Base-by-base conservation (phyloP, 2,113 vertebrate genomes). In the Onychostruthus taczanowskii region DNA sequence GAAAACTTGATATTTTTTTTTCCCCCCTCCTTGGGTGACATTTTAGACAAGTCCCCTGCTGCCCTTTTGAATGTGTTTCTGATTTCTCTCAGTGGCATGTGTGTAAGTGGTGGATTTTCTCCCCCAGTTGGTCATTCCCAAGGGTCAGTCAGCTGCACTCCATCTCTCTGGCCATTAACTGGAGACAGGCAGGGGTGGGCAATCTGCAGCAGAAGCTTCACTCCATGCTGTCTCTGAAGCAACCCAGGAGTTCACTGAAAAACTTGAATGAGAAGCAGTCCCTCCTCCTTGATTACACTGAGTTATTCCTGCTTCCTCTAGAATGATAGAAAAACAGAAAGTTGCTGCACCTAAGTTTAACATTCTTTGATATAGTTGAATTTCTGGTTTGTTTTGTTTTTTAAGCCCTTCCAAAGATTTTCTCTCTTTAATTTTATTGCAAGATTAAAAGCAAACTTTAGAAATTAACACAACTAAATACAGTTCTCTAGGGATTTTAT, bases 221-320 rank as follows among this genome's bases (percentile, higher is more conserved):
- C 10, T 10, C 3, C 0, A 1, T 49, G 16, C 39, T 39, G 49
- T 50, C 35, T 75, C 23, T 0, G 0, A 19, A 90, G 23, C 27
- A 59, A n/a, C 17, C 19, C 23, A 37, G 28, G 41, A 62, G 20
- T 74, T 69, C n/a, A 28, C 49, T 56, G n/a, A 49, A 84, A 49
- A 56, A 28, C 43, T 17, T 50, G 47, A 39, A 76, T 59, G 43
- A 78, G 43, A 24, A 74, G 19, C 43, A 28, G 33, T 62, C 24
- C 22, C n/a, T 3, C 16, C 43, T 74, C 37, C 44, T 72, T 18
- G 24, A 63, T 28, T 28, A 11, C 37, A 58, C 14, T 9, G 4
- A 62, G 14, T 50, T 68, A 64, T 39, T 66, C 23, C 35, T 75
- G 37, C 23, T 62, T 70, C 63, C 14, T 84, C 26, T 64, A 7